phyloP scores from a whole-genome alignment of 1,140 invertebrate genomes.

The Drosophila dunni region DNA sequence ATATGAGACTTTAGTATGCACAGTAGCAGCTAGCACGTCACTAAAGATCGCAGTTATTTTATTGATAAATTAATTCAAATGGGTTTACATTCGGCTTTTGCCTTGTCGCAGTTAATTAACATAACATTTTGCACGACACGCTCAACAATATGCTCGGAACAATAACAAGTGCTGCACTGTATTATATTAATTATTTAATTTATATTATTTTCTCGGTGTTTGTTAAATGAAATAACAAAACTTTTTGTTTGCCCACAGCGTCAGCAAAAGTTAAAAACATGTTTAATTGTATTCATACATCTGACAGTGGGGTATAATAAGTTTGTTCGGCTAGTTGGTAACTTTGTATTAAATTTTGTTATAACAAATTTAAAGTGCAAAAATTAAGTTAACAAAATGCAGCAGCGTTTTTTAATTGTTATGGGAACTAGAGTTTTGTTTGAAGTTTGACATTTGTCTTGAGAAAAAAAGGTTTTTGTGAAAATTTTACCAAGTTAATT shows the following conservation, averaged over 20 bases:
- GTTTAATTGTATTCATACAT: constrained; percentile 43
- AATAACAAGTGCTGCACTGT: constrained; percentile 14
- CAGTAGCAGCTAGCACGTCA: constrained; percentile 37
- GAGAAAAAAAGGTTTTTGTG: too few relatives aligned
- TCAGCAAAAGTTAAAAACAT: constrained; percentile 55
- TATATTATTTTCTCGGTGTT: constrained; percentile 41
- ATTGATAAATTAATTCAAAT: constrained; percentile 74
- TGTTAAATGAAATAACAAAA: constrained; percentile 37
- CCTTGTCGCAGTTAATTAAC: constrained; percentile 68
- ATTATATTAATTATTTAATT: constrained; percentile 46
- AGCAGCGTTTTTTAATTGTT: background rate
- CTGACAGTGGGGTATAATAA: background rate
- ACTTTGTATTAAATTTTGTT: background rate
- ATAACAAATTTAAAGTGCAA: background rate
- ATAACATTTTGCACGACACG: constrained; percentile 53
- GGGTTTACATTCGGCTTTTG: constrained; percentile 58
- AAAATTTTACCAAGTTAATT: too few relatives aligned
- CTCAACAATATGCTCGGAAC: constrained; percentile 9
- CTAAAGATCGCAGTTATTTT: constrained; percentile 66
- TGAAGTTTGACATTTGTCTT: too few relatives aligned
- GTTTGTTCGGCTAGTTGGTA: background rate
- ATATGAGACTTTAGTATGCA: constrained; percentile 24
- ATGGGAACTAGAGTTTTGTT: background rate
- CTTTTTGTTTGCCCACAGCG: constrained; percentile 40
- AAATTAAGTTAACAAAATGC: background rate